Percentiles rank a stretch among this genome's conserved stretches.
Evolutionary conservation across 2,888 invertebrate genomes (phyloP).

Genomic region (Agonum fuliginosum): DNA sequence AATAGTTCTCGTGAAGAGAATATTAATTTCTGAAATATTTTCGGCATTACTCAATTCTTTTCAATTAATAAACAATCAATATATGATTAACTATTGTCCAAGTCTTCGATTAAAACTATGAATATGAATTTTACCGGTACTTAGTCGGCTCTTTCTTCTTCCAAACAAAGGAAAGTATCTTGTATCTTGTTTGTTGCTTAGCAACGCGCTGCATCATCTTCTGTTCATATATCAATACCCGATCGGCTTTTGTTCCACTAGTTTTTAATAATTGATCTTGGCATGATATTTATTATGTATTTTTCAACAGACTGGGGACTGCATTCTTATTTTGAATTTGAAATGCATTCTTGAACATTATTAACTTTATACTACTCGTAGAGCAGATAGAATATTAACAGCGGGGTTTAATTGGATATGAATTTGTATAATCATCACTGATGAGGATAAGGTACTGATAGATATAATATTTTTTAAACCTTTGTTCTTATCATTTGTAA

Average conservation of each 20-base stretch:
- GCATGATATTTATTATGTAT: neutral
- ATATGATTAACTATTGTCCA: neutral
- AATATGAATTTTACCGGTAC: neutral
- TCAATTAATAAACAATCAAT: too few relatives aligned
- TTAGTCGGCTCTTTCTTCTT: neutral
- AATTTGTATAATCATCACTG: neutral
- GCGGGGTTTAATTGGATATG: neutral
- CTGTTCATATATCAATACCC: constrained; percentile 15
- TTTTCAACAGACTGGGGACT: neutral
- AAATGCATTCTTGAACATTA: neutral
- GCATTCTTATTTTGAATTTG: too few relatives aligned
- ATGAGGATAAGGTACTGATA: neutral
- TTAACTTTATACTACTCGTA: too few relatives aligned
- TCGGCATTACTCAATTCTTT: neutral
- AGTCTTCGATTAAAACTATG: neutral
- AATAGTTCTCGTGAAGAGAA: neutral
- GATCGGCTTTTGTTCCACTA: constrained; percentile 31
- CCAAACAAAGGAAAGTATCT: constrained; percentile 24
- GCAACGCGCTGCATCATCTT: constrained; percentile 21
- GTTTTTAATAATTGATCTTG: constrained; percentile 25
- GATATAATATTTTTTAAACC: too few relatives aligned
- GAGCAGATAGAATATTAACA: neutral
- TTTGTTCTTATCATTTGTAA: too few relatives aligned
- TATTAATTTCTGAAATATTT: neutral
- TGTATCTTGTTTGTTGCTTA: constrained; percentile 8